Evolutionary conservation across 1,140 invertebrate species (phyloP).

Genomic region (Bombus turneri): DNA sequence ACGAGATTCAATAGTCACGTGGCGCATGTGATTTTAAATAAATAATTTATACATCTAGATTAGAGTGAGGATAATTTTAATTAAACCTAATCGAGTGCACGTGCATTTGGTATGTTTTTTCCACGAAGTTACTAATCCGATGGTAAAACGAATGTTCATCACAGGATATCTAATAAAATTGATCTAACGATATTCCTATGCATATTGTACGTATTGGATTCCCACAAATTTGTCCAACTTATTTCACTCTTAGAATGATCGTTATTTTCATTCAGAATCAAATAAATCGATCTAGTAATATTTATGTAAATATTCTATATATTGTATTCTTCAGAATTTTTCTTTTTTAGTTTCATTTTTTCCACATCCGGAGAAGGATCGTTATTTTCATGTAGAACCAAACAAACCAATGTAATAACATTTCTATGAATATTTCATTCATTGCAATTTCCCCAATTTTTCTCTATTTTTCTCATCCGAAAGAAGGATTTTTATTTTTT

Average conservation of each 20-base stretch:
- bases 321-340: neutral
- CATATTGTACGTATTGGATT: neutral
- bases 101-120: constrained; percentile 5
- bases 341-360: too few species aligned
- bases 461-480: too few species aligned
- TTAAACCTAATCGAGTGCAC: constrained; percentile 8
- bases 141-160: constrained; percentile 9
- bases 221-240: neutral
- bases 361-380: too few species aligned
- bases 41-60: constrained; percentile 55
- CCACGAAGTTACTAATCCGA: constrained; percentile 7
- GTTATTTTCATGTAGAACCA: too few species aligned
- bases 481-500: too few species aligned
- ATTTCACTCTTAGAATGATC: neutral
- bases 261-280: neutral
- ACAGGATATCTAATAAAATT: constrained; percentile 31
- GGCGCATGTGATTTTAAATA: constrained; percentile 55
- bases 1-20: constrained; percentile 21
- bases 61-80: neutral
- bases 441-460: neutral
- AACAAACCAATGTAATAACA: neutral
- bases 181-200: neutral
- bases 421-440: constrained; percentile 18
- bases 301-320: constrained; percentile 8
- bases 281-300: neutral